phyloP scores from a whole-genome alignment of 2,113 vertebrate species.

The Leucoraja erinaceus region DNA sequence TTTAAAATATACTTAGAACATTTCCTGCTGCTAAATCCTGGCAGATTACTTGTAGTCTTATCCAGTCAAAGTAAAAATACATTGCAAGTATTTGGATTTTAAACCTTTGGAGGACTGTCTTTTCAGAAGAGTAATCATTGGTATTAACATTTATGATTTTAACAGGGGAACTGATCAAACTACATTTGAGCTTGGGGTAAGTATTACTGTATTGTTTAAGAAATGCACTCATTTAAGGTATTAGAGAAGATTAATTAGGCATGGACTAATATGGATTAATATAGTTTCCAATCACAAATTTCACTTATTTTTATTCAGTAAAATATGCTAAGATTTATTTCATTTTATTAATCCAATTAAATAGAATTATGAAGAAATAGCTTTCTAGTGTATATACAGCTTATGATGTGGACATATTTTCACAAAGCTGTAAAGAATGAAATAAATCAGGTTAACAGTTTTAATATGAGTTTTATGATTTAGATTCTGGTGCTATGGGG shows the following conservation, averaged over 20 bases:
- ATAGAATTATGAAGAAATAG: conserved; percentile 98
- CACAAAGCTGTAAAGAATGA: conserved; percentile 99
- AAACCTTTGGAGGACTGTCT: conserved; percentile 98
- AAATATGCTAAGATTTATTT: conserved; percentile 99
- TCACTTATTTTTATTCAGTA: conserved; percentile 95
- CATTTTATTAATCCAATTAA: conserved; percentile 99
- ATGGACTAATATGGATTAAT: conserved; percentile 99
- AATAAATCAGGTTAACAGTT: conserved; percentile 99
- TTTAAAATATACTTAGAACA: conserved; percentile 67
- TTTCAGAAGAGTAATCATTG: conserved; percentile 99
- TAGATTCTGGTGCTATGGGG: conserved; percentile 79
- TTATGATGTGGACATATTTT: conserved; percentile 97
- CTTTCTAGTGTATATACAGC: conserved; percentile 98
- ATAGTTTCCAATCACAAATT: conserved; percentile 98
- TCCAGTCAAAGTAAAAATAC: conserved; percentile 99
- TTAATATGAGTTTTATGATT: conserved; percentile 99
- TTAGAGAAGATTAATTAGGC: conserved; percentile 99
- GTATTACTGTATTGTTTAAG: conserved; percentile 99
- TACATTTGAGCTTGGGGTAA: conserved; percentile 99
- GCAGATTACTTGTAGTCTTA: conserved; percentile 93
- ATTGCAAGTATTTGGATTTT: conserved; percentile 98
- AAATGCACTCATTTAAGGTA: conserved; percentile 99
- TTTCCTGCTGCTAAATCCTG: conserved; percentile 92
- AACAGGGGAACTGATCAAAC: conserved; percentile 99
- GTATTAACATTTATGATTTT: conserved; percentile 99